A percentile compares a stretch with the other conserved stretches of the same genome.
Conservation (phyloP, 2,113 vertebrate species). For the Ceuthmochares aereus region DNA sequence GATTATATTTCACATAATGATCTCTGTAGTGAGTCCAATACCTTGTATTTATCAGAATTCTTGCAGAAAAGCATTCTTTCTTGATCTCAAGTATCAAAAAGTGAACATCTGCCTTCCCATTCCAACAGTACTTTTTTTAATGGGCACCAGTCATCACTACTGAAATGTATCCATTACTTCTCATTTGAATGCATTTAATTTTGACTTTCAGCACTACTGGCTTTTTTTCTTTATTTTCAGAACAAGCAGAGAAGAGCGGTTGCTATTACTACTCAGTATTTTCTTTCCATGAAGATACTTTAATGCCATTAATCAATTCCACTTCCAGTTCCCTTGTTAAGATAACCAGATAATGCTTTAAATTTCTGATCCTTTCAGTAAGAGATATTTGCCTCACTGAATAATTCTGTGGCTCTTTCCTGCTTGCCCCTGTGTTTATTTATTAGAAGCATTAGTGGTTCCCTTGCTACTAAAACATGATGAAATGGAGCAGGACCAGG, state of each 20-base stretch:
- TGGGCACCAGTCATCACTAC: neutral
- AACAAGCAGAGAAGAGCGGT: neutral
- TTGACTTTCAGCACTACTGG: conserved; percentile 1
- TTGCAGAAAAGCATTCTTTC: neutral
- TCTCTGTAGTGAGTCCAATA: neutral
- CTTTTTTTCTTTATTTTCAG: conserved; percentile 9
- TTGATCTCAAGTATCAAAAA: conserved; percentile 22
- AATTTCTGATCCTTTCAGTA: neutral
- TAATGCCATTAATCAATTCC: neutral
- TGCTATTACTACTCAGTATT: neutral
- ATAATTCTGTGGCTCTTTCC: neutral
- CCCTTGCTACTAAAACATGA: conserved; percentile 1
- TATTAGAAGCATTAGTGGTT: neutral
- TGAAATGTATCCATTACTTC: neutral
- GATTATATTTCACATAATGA: conserved; percentile 29
- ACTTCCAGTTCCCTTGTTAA: neutral
- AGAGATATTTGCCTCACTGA: neutral
- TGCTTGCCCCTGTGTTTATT: neutral
- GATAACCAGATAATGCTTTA: neutral
- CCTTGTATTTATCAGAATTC: conserved; percentile 2
- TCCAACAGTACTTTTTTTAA: neutral
- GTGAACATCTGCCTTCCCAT: neutral
- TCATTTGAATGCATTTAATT: conserved; percentile 15
- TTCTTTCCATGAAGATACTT: neutral
- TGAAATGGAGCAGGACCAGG: neutral